Conservation (phyloP, 2,888 invertebrate species). For the Cynaeus angustus region DNA sequence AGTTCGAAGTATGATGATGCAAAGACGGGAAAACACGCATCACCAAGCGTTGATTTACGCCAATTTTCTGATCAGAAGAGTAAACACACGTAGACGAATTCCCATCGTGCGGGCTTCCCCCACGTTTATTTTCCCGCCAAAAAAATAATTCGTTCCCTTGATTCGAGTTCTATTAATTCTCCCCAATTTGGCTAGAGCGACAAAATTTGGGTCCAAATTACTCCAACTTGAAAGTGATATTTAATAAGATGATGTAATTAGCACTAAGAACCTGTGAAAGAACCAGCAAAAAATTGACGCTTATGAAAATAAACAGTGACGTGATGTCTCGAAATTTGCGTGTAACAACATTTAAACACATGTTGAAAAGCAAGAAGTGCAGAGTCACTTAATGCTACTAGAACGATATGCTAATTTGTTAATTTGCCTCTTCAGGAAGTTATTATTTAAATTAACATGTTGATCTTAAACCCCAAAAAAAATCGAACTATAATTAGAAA, state of each 20-base stretch:
- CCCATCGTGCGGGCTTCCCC: slow-evolving; percentile 1
- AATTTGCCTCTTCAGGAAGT: slow-evolving; percentile 20
- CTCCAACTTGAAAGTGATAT: not conserved
- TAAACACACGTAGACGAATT: not conserved
- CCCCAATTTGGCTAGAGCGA: no score
- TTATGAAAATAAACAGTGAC: not conserved
- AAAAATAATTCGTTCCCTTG: no score
- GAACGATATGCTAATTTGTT: slow-evolving; percentile 12
- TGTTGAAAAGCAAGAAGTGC: not conserved
- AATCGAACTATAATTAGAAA: not conserved
- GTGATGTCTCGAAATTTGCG: not conserved
- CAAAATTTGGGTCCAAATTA: no score
- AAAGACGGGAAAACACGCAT: slow-evolving; percentile 36
- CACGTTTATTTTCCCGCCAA: not conserved
- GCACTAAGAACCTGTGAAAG: not conserved
- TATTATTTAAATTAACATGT: slow-evolving; percentile 30
- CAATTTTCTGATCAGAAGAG: not conserved
- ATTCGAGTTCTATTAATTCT: no score
- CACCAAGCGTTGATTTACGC: no score
- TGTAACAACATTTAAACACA: slow-evolving; percentile 1
- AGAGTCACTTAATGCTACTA: not conserved
- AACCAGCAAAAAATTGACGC: not conserved
- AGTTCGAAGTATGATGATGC: slow-evolving; percentile 19
- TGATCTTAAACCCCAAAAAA: slow-evolving; percentile 1
- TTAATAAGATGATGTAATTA: not conserved